Evolutionary conservation across 2,888 invertebrate genomes (phyloP), one percentile per base, ranked within the genome.

Genomic region (Scelioninae gen. 1): DNA sequence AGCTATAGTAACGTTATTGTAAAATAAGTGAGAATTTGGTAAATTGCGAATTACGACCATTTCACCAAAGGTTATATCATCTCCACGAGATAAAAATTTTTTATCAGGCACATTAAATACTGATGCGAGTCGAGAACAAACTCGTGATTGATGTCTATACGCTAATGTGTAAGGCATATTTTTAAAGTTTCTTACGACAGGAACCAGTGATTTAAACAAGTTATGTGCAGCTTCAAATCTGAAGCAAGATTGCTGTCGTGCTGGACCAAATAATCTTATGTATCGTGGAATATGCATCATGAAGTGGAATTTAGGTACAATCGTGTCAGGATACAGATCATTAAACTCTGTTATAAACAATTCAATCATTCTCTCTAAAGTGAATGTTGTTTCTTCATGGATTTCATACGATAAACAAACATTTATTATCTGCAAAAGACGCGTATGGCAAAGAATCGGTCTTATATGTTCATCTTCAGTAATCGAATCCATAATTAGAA

Each of bases 21-120:
- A n/a, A n/a, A n/a, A n/a, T n/a, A n/a, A n/a, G n/a, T n/a, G n/a
- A n/a, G n/a, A n/a, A n/a, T n/a, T n/a, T n/a, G n/a, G n/a, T n/a
- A n/a, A n/a, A n/a, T n/a, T n/a, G n/a, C n/a, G 38, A 38, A 38
- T 38, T 38, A 38, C 1, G 5, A 84, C 56, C 40, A 74, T 69
- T 80, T 56, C 9, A 32, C 81, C 79, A 34, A 72, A 72, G 40
- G 66, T 10, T 11, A 84, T 72, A 9, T 58, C 49, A 65, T 83
- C 78, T 13, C 84, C 82, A n/a, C 68, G 58, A 62, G 80, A 78
- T 1, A 85, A 51, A 62, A 80, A 81, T 34, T 72, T 82, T 51
- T 63, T 83, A 5, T 38, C 60, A 7, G 53, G 32, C 23, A 62
- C 3, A 45, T 53, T 11, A 53, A 43, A 53, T 11, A 15, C 32